Evolutionary conservation across 1,140 invertebrate species (phyloP).

Genomic region (Pomacea maculata): DNA sequence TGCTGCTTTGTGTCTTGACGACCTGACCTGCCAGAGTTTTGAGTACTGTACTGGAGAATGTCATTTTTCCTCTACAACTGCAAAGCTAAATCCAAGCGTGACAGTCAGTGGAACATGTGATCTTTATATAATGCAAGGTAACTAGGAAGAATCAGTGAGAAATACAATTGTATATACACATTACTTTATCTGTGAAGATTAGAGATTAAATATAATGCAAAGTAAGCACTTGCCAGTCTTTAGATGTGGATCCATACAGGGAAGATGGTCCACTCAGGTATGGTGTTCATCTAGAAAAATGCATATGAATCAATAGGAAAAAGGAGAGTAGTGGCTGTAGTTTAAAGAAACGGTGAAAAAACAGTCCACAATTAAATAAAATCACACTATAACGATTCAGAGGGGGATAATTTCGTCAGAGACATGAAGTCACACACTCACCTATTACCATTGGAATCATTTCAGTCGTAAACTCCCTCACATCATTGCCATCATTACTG

Average conservation of each 20-base stretch:
- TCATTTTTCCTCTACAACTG: conserved; percentile 29
- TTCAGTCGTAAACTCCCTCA: too few relatives aligned
- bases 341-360: not conserved
- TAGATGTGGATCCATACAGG: too few relatives aligned
- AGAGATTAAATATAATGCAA: too few relatives aligned
- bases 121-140: conserved; percentile 33
- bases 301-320: too few relatives aligned
- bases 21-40: conserved; percentile 34
- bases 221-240: too few relatives aligned
- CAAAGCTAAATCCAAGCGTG: not conserved
- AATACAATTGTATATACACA: too few relatives aligned
- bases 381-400: not conserved
- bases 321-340: not conserved
- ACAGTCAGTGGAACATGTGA: conserved; percentile 28
- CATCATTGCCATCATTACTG: not conserved
- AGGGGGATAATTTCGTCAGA: too few relatives aligned
- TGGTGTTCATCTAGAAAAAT: too few relatives aligned
- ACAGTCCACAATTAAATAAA: not conserved
- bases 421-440: too few relatives aligned
- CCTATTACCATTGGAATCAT: too few relatives aligned
- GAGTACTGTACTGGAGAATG: conserved; percentile 41
- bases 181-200: too few relatives aligned
- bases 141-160: not conserved
- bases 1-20: conserved; percentile 40
- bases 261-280: too few relatives aligned